Conservation (phyloP, 2,113 vertebrate species). For the Tauraco erythrolophus region DNA sequence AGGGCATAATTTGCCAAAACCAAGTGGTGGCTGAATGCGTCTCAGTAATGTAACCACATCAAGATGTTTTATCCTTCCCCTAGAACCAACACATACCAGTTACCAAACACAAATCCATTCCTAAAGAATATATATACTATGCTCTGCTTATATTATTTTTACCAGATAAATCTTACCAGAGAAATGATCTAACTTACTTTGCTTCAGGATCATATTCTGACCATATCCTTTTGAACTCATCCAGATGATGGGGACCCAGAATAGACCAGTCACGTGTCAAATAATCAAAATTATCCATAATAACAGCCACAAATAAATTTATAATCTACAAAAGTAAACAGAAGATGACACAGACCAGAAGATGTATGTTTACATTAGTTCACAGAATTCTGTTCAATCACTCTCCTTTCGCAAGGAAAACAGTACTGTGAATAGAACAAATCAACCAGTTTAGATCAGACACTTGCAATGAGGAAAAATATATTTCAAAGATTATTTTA, state of each 20-base stretch:
- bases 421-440: not conserved
- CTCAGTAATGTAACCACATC: conserved; percentile 95
- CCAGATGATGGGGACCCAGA: conserved; percentile 96
- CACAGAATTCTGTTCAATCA: not conserved
- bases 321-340: conserved; percentile 87
- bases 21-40: conserved; percentile 95
- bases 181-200: conserved; percentile 84
- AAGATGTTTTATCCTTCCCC: conserved; percentile 97
- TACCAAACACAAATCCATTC: not conserved
- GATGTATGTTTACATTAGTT: not conserved
- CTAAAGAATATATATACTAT: not conserved
- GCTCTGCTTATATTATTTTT: not conserved
- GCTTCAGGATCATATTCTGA: conserved; percentile 98
- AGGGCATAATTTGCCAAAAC: conserved; percentile 96
- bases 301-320: conserved; percentile 98
- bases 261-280: conserved; percentile 99
- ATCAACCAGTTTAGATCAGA: not conserved
- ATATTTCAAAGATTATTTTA: not conserved
- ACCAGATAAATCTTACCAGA: not conserved
- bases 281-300: conserved; percentile 99
- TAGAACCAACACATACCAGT: conserved; percentile 51
- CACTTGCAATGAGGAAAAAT: not conserved
- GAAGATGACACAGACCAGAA: not conserved
- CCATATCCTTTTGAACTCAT: conserved; percentile 99
- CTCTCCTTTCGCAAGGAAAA: not conserved